phyloP scores from a whole-genome alignment of 2,888 invertebrate species.

The Drosophila sordidula region DNA sequence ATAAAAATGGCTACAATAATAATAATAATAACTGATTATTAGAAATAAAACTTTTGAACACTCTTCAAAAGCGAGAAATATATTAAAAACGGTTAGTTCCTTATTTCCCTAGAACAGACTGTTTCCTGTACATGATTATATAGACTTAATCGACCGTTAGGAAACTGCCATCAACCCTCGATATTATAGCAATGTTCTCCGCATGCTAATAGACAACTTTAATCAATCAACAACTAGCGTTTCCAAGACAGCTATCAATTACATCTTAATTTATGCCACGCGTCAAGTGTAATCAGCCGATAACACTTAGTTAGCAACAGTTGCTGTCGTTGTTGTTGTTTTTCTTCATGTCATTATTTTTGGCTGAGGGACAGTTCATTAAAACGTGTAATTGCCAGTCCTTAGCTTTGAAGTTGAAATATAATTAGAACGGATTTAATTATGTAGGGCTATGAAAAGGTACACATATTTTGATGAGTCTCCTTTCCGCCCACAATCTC shows the following conservation, averaged over 20 bases:
- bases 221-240: not conserved
- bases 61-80: too few species aligned
- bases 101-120: too few species aligned
- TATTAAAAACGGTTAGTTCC: too few species aligned
- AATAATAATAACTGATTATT: too few species aligned
- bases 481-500: not conserved
- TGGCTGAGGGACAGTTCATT: not conserved
- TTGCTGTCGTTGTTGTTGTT: conserved; percentile 8
- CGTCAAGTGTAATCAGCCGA: conserved; percentile 12
- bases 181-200: not conserved
- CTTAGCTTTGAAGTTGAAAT: conserved; percentile 37
- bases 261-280: not conserved
- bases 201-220: not conserved
- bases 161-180: not conserved
- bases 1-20: too few species aligned
- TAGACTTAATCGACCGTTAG: too few species aligned
- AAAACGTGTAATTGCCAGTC: not conserved
- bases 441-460: conserved; percentile 12
- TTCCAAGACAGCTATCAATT: not conserved
- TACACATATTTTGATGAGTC: conserved; percentile 21
- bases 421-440: conserved; percentile 62
- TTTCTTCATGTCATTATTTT: not conserved
- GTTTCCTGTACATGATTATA: too few species aligned
- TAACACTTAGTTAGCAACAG: conserved; percentile 4
- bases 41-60: too few species aligned